Evolutionary conservation across 1,140 invertebrate species (phyloP), one percentile per base, ranked within the genome.

Genomic region (Cyrtorhinus lividipennis): DNA sequence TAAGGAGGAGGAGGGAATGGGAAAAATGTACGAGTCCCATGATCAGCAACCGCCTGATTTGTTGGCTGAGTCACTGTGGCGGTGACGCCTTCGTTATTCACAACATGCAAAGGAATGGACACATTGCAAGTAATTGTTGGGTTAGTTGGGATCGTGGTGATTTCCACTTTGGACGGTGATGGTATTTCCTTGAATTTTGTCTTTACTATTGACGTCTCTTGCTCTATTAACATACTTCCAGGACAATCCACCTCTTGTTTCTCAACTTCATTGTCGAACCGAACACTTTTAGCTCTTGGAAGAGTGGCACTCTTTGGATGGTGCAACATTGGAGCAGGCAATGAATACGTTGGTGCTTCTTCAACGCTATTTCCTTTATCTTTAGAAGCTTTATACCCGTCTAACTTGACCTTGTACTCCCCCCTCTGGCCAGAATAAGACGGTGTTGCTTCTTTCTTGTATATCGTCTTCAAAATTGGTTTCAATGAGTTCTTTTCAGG

Each of bases 121-220:
- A 63, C 62, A 58, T 63, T 63, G 27, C 62, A 63, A 53, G 59
- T 24, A 25, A 59, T 64, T 3, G 58, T 46, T 12, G 63, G 63
- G 24, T 23, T 45, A 1, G 63, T 15, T 12, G 58, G 58, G 27
- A 65, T 56, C 2, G 53, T 61, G 2, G 46, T 65, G 2, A 45
- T 26, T 58, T 62, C 53, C 2, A 65, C 64, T 62, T 65, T 65
- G 22, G 60, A 61, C 5, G 64, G 64, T 5, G n/a, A 27, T 8
- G 64, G 59, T 20, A 61, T 58, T 45, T 62, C 53, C 59, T 63
- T 57, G 13, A 65, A 15, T 10, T 23, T 56, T 2, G 64, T 65
- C 26, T 38, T 65, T 15, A 65, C 25, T 2, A 62, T 60, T 3
- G 48, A 44, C 5, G 58, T 20, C 13, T 53, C 20, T 53, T 38